Evolutionary conservation across 1,140 invertebrate genomes (phyloP), one percentile per base, ranked within the genome.

Genomic region (Camponotus pennsylvanicus): DNA sequence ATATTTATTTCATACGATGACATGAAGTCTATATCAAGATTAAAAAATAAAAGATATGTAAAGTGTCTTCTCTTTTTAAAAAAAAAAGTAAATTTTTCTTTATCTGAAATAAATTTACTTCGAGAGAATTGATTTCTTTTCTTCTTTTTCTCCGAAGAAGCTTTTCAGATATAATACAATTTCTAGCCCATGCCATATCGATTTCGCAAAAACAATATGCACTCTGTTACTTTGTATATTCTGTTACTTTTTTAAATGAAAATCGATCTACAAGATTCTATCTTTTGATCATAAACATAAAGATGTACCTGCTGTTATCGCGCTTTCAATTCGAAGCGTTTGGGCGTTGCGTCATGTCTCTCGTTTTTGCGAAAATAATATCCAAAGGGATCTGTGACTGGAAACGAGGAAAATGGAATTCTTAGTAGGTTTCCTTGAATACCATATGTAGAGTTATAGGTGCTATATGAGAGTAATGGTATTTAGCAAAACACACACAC

Each of bases 361-460:
- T 59, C 66, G 27, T 75, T 89, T 87, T 80, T 79, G 73, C 34
- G n/a, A 49, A 45, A 49, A 79, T 59, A 76, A 83, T 89, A 76
- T 87, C 78, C 32, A 64, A 21, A 63, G 40, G 49, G 27, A 80
- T 69, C 34, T 49, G 64, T 79, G 63, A 69, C 63, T 21, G 40
- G 15, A 9, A 79, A 45, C 49, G 49, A 73, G 78, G 79, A 75
- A 90, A 90, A 90, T 89, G 57, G 85, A 89, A 90, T 90, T 90
- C 79, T 66, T 63, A 69, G 37, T 67, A 52, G 21, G 66, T 40
- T 71, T 59, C 5, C 49, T 13, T 21, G 27, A 49, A 40, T 55
- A 34, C 42, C 42, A 73, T 67, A 45, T 45, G 2, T 45, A n/a
- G 11, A 21, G 8, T 27, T 63, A 40, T 67, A 64, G 42, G 40